Base-by-base conservation (phyloP, 2,797 vertebrate species). In the Trachops cirrhosus region DNA sequence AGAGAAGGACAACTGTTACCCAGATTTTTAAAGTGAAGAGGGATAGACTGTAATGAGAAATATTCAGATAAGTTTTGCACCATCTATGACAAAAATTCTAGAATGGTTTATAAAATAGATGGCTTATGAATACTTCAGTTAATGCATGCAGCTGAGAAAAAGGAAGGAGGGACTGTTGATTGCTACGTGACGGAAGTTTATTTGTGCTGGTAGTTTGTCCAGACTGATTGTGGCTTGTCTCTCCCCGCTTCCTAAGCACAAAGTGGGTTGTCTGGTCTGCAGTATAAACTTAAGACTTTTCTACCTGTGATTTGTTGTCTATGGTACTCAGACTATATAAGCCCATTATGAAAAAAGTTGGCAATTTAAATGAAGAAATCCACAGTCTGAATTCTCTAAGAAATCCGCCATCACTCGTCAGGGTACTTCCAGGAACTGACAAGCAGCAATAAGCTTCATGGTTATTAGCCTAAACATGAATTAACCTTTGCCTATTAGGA, bases 1-100 rank as follows among this genome's bases (percentile, higher is more conserved):
- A 82, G 75, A 83, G 95, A 82, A 92, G 86, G 95, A 96, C 86
- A 91, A 96, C 57, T 94, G 80, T 79, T 97, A 48, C 62, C 92
- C n/a, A 85, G 91, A 80, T 74, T 70, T 95, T 71, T 89, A 67
- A 94, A 89, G 52, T 52, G 57, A 89, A 70, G 67, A 87, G 34
- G 41, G 77, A 89, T 5, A 92, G 62, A 68, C 0, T 94, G 21
- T 50, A 93, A 92, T 41, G 59, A 64, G 71, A 96, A 85, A 86
- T 52, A 90, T 2, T 79, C 22, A 93, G 89, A 48, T 78, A 96
- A 85, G 44, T 74, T 86, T 96, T 19, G 68, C 32, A 84, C n/a
- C 37, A 2, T 29, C 71, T 41, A 54, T 57, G 79, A 82, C 85
- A 92, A 86, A 84, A 89, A 93, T 46, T 88, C 75, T 57, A 77